Base-by-base conservation (phyloP, 2,888 invertebrate genomes). In the Caenorhabditis sp. region DNA sequence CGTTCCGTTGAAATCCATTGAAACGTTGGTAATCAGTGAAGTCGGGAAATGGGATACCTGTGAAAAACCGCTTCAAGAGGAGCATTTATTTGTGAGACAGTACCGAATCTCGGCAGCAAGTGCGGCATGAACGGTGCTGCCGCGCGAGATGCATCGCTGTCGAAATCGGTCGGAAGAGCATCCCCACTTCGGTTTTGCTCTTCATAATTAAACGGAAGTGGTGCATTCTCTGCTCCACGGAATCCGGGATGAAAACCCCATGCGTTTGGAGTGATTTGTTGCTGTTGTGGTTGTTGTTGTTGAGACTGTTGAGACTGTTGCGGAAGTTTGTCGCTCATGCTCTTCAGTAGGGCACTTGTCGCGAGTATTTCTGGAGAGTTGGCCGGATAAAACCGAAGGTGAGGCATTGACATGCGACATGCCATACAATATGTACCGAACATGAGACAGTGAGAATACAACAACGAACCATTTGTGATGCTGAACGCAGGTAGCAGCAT, bases 91-190 rank as follows among this genome's bases (percentile, higher is more conserved):
- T n/a, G n/a, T 13, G 4, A 35, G n/a, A n/a, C n/a, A n/a, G n/a
- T n/a, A 76, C 76, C 65, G 24, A 76, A 52, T 63, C 70, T 52
- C 6, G 76, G 70, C 20, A 76, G 22, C 9, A 70, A 76, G 11
- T 55, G 43, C n/a, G 20, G 63, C 63, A 70, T 63, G n/a, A 70
- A 56, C 2, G 55, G 63, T 13, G 62, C 32, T 1, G 63, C n/a
- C 11, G 46, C 20, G 1, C 62, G 55, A n/a, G 43, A 17, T 1
- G 58, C 15, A 8, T 68, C 55, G 32, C 30, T 46, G 20, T 75
- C 68, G 20, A 75, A 55, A 0, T 74, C 53, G 1, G 1, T 26
- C 22, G 22, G 45, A 4, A 22, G 9, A 13, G 11, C 20, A 8
- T 65, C 56, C 24, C n/a, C 17, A 11, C n/a, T 8, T 7, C 56